Evolutionary conservation across 2,888 invertebrate species (phyloP), one percentile per base, ranked within the genome.

Genomic region (Zhuqinia jingwanae): DNA sequence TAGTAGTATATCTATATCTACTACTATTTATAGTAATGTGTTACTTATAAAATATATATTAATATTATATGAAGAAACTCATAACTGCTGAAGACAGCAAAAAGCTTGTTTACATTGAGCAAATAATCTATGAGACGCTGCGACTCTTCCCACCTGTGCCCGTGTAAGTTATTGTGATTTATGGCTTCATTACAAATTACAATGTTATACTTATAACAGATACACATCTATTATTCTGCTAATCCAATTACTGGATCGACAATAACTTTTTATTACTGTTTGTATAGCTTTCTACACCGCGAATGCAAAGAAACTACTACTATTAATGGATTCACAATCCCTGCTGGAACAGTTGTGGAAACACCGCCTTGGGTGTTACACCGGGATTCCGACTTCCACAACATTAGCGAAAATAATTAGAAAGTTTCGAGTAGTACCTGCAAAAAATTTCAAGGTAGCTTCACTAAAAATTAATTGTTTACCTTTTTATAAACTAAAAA

Each of bases 241-340:
- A n/a, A n/a, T n/a, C n/a, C n/a, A n/a, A 36, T 6, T 36, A 36
- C 36, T 36, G 5, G 5, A 6, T 36, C 8, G 36, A 36, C 5
- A 3, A 68, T 6, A 17, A 76, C 56, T 65, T 47, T 22, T 65
- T 27, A 20, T 77, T 75, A 30, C 11, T 53, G 15, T 25, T 75
- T 83, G n/a, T 73, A 27, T 45, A 90, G 90, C 53, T 90, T 90
- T 82, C 84, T 90, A 6, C 90, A 91, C 53, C 88, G 90, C 15
- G 90, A 90, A 80, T 90, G 90, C 45, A 90, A 89, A 63, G 90
- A 91, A 76, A 91, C 90, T 2, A 89, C 89, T 15, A 90, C 90
- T 0, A 91, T 91, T 17, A 90, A 90, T 53, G 90, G 91, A 10
- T 58, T 90, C 15, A 88, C 88, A 17, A 90, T 91, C 11, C 91